Conservation (phyloP, 2,797 vertebrate species). For the Rhabdophis nuchalis region DNA sequence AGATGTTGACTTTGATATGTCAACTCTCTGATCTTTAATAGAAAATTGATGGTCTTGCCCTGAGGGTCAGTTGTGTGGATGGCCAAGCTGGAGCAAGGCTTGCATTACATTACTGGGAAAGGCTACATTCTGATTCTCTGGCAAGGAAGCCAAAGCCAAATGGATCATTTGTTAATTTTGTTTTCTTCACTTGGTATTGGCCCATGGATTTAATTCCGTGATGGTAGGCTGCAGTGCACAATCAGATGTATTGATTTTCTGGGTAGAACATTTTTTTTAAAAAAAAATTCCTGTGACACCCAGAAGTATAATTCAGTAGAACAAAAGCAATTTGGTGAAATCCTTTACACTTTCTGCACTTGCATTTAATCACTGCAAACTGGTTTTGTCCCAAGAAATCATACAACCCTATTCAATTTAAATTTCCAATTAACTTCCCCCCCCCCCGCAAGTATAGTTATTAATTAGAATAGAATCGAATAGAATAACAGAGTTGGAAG, state of each 20-base stretch:
- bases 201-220: slow-evolving; percentile 82
- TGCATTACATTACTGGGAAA: slow-evolving; percentile 84
- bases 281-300: slow-evolving; percentile 40
- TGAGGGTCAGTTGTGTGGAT: slow-evolving; percentile 79
- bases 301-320: slow-evolving; percentile 53
- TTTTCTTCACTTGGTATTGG: slow-evolving; percentile 79
- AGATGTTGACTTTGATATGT: slow-evolving; percentile 91
- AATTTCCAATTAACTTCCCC: slow-evolving; percentile 47
- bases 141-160: slow-evolving; percentile 81
- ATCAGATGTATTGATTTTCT: slow-evolving; percentile 76
- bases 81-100: slow-evolving; percentile 80
- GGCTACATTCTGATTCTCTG: slow-evolving; percentile 73
- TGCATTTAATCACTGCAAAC: slow-evolving; percentile 37
- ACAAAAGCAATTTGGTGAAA: slow-evolving; percentile 60
- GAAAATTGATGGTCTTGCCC: slow-evolving; percentile 87
- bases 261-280: slow-evolving; percentile 57
- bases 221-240: slow-evolving; percentile 78
- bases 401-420: slow-evolving; percentile 42
- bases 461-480: neutral
- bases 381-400: slow-evolving; percentile 57
- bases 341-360: slow-evolving; percentile 44
- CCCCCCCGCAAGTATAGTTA: slow-evolving; percentile 14
- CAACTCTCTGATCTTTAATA: slow-evolving; percentile 90
- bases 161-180: slow-evolving; percentile 77
- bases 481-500: no score